Evolutionary conservation across 2,113 vertebrate genomes (phyloP).

Genomic region (Ia io): DNA sequence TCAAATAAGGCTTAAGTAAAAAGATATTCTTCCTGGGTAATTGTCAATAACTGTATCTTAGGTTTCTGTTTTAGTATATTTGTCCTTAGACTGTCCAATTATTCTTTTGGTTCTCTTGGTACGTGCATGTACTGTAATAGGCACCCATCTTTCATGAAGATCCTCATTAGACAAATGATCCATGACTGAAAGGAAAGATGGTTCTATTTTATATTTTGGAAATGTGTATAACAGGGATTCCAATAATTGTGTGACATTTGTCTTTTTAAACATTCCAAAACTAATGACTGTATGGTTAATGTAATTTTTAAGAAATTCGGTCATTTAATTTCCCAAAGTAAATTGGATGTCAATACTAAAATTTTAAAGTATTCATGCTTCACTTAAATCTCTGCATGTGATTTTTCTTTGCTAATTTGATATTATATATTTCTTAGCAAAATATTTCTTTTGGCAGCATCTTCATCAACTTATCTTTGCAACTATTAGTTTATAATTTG

Average conservation of each 20-base stretch:
- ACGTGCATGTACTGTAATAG: neutral
- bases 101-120: neutral
- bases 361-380: neutral
- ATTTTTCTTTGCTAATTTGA: neutral
- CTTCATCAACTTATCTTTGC: neutral
- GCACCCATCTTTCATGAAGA: neutral
- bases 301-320: neutral
- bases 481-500: constrained; percentile 26
- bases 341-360: constrained; percentile 15
- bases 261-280: constrained; percentile 29
- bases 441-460: neutral
- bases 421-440: neutral
- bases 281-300: neutral
- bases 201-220: constrained; percentile 43
- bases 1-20: neutral
- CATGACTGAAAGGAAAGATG: constrained; percentile 27
- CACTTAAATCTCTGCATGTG: neutral
- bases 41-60: neutral
- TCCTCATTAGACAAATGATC: constrained; percentile 35
- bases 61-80: neutral
- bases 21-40: neutral
- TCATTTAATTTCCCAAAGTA: neutral
- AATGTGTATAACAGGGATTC: neutral
- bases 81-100: neutral
- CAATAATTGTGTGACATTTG: neutral